Conservation (phyloP, 2,888 invertebrate genomes). For the Girardia tigrina region DNA sequence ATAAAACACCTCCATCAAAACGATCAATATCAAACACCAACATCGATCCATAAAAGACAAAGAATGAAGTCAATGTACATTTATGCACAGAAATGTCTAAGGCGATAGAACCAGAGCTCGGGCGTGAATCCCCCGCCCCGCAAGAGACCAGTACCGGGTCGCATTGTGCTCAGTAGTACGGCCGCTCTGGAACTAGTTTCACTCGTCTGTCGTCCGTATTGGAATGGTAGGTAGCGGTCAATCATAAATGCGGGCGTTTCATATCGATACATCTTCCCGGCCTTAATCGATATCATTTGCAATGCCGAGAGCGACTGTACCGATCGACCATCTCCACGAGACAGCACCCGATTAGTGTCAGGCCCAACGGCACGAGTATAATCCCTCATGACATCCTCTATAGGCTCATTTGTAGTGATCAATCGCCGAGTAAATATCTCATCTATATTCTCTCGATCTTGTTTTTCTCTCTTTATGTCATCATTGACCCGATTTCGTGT, state of each 20-base stretch:
- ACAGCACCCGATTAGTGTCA: neutral
- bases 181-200: neutral
- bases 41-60: too few species aligned
- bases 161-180: neutral
- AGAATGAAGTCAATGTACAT: too few species aligned
- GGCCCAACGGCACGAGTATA: neutral
- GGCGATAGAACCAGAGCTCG: neutral
- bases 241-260: neutral
- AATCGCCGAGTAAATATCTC: neutral
- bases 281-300: too few species aligned
- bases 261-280: neutral
- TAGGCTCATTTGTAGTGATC: neutral
- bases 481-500: neutral
- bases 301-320: too few species aligned
- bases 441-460: neutral
- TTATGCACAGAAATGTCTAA: conserved; percentile 10
- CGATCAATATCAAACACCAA: too few species aligned
- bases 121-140: neutral
- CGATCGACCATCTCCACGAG: too few species aligned
- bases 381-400: neutral
- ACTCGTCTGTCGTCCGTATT: too few species aligned
- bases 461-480: neutral
- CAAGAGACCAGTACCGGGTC: neutral
- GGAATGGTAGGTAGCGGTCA: neutral
- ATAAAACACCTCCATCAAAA: too few species aligned